A percentile compares a stretch with the other conserved stretches of the same genome.
These are phyloP conservation scores for Gulo gulo DNA, from an alignment of 2,113 vertebrate species.

Conservation along the genomic window DNA sequence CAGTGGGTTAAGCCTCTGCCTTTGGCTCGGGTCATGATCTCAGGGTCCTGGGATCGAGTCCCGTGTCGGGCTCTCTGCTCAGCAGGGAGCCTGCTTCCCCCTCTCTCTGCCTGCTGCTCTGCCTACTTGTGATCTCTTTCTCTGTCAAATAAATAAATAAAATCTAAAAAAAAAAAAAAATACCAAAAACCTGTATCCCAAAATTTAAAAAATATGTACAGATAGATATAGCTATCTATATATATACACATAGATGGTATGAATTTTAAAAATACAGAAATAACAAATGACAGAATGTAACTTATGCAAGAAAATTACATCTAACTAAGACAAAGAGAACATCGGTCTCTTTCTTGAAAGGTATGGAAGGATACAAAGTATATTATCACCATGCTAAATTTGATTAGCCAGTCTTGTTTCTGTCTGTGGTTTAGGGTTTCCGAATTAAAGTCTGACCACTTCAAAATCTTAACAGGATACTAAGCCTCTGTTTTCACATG, in stretches of 20 bases:
- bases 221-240: no score
- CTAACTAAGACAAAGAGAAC: background rate
- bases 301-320: constrained; percentile 35
- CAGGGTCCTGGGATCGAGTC: no score
- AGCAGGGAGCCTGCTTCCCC: no score
- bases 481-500: background rate
- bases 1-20: no score
- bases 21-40: no score
- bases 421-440: background rate
- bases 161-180: no score
- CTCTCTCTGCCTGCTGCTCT: no score
- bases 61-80: no score
- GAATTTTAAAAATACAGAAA: constrained; percentile 6
- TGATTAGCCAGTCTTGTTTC: background rate
- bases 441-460: background rate
- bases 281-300: background rate
- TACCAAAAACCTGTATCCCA: no score
- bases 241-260: background rate
- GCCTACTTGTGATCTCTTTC: no score
- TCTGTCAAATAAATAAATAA: no score
- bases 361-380: background rate
- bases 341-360: background rate
- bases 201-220: no score
- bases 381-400: background rate
- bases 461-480: background rate